A percentile compares a stretch with the other conserved stretches of the same genome.
Evolutionary conservation across 1,140 invertebrate genomes (phyloP).

Genomic region (Drosophila pruinosa): DNA sequence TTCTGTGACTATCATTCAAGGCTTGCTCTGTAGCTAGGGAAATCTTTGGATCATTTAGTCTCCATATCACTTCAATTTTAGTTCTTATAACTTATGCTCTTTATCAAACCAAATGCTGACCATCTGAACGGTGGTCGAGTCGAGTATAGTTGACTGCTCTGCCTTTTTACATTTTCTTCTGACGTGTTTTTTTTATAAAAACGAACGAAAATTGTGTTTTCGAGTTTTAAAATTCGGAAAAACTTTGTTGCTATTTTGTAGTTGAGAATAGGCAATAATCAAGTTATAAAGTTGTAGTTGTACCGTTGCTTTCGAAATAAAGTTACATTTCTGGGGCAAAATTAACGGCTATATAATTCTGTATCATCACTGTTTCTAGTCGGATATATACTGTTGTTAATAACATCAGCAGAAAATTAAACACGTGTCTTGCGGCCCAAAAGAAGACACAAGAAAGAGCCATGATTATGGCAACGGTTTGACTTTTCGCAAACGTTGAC

Average conservation of each 20-base stretch:
- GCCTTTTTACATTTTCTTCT: neutral
- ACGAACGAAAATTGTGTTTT: conserved; percentile 38
- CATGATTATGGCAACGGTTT: conserved; percentile 56
- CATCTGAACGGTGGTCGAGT: no score
- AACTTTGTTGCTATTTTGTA: conserved; percentile 26
- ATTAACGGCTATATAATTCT: conserved; percentile 21
- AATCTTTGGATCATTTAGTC: conserved; percentile 25
- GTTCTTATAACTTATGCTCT: conserved; percentile 29
- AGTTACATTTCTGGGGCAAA: neutral
- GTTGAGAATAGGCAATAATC: conserved; percentile 47
- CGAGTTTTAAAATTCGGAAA: neutral
- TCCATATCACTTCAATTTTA: conserved; percentile 10
- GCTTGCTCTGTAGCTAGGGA: neutral
- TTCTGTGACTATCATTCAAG: neutral
- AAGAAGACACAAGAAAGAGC: conserved; percentile 26
- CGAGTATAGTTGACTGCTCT: neutral
- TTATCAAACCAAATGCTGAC: conserved; percentile 1
- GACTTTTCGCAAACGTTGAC: conserved; percentile 59
- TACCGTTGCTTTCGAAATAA: neutral
- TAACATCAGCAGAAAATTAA: conserved; percentile 47
- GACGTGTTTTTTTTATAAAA: neutral
- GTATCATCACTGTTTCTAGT: neutral
- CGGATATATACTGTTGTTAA: conserved; percentile 64
- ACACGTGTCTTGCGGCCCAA: conserved; percentile 25
- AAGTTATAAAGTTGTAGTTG: conserved; percentile 26